phyloP scores from a whole-genome alignment of 2,113 vertebrate species.

The Oenanthe oenanthe region DNA sequence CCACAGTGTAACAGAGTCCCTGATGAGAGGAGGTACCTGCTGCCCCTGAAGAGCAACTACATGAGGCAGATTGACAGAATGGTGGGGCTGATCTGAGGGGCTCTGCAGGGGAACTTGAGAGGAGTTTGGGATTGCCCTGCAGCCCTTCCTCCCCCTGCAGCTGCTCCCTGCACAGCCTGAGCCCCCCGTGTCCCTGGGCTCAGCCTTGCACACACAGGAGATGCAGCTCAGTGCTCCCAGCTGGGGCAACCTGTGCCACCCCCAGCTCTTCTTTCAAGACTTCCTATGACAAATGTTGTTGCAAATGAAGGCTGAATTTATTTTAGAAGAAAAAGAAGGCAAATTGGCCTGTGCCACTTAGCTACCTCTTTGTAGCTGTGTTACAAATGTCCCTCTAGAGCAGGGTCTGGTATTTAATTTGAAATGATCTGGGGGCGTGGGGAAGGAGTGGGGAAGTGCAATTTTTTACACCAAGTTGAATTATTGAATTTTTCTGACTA shows the following conservation, averaged over 20 bases:
- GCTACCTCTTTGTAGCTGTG: conserved; percentile 61
- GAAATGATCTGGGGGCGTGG: neutral
- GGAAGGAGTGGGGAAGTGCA: conserved; percentile 66
- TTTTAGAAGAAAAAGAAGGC: neutral
- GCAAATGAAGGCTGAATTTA: conserved; percentile 16
- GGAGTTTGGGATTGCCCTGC: neutral
- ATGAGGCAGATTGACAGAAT: conserved; percentile 98
- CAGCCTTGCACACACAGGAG: neutral
- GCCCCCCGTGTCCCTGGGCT: neutral
- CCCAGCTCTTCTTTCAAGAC: neutral
- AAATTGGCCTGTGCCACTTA: neutral
- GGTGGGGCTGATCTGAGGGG: conserved; percentile 91
- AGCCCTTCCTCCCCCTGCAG: neutral
- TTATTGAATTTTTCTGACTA: conserved; percentile 10
- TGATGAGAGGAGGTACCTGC: conserved; percentile 87
- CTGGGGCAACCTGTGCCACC: neutral
- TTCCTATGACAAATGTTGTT: neutral
- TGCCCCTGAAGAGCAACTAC: conserved; percentile 95
- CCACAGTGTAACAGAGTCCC: conserved; percentile 90
- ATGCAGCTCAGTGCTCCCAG: neutral
- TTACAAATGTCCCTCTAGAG: neutral
- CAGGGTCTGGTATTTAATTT: conserved; percentile 24
- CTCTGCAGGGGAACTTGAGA: neutral
- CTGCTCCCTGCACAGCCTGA: conserved; percentile 5
- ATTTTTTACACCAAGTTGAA: conserved; percentile 34